Evolutionary conservation across 2,888 invertebrate genomes (phyloP).

Genomic region (Harpalus rufipes): DNA sequence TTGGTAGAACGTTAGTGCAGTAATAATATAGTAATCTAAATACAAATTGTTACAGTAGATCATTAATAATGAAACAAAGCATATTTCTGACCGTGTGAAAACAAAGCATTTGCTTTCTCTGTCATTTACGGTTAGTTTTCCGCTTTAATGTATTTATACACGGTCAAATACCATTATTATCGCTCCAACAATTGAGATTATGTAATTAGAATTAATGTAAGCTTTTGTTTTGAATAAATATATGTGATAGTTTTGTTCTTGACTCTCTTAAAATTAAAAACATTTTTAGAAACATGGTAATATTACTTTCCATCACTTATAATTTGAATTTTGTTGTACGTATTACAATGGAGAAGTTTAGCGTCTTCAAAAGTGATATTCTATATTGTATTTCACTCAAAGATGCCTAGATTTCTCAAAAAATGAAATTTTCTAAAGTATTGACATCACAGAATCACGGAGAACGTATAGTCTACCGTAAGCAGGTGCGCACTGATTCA

Average conservation of each 20-base stretch:
- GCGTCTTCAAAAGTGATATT: no score
- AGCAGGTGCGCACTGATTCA: no score
- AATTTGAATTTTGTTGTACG: no score
- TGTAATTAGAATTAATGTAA: not conserved
- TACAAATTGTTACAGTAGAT: not conserved
- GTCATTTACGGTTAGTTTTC: constrained; percentile 29
- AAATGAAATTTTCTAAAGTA: no score
- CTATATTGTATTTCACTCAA: no score
- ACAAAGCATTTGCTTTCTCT: constrained; percentile 40
- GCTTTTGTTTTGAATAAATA: not conserved
- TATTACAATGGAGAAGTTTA: no score
- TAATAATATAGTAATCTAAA: constrained; percentile 4
- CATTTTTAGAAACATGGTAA: no score
- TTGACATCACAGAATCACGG: no score
- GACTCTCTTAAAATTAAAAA: no score
- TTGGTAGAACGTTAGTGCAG: not conserved
- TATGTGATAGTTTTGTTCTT: not conserved
- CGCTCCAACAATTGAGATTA: not conserved
- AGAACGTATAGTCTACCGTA: no score
- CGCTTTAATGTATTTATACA: constrained; percentile 37
- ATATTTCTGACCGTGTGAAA: constrained; percentile 42
- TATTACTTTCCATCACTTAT: no score
- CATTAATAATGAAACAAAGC: constrained; percentile 29
- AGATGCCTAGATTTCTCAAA: no score
- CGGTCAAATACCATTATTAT: constrained; percentile 31